Percentiles rank a stretch among this genome's conserved stretches.
Conservation (phyloP, 2,888 invertebrate species). For the Heliconius aoede region DNA sequence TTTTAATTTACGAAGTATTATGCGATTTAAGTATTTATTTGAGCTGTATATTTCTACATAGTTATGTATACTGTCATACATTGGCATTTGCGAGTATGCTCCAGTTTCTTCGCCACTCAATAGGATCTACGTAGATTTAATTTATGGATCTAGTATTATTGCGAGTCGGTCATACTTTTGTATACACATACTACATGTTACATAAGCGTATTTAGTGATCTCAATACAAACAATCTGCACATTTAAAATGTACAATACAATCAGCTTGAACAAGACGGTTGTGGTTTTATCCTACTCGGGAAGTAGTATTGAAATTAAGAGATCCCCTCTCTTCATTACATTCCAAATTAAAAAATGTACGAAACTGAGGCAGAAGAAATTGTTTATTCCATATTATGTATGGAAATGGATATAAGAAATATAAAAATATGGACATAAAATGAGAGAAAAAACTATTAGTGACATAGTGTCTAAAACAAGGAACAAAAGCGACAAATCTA, state of each 20-base stretch:
- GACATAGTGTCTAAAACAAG: too few relatives aligned
- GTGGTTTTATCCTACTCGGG: neutral
- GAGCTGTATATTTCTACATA: conserved; percentile 24
- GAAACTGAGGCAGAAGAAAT: too few relatives aligned
- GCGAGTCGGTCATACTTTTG: neutral
- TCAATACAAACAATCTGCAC: neutral
- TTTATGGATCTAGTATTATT: conserved; percentile 22
- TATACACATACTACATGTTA: conserved; percentile 9
- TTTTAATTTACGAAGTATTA: conserved; percentile 30
- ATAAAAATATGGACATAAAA: too few relatives aligned
- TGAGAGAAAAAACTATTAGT: too few relatives aligned
- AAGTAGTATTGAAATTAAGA: neutral
- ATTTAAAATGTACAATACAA: neutral
- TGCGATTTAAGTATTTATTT: conserved; percentile 17
- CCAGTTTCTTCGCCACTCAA: neutral
- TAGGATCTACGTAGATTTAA: conserved; percentile 10
- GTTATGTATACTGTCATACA: conserved; percentile 21
- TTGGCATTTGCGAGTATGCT: conserved; percentile 6
- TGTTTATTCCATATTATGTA: too few relatives aligned
- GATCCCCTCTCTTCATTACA: neutral
- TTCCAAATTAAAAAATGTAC: neutral
- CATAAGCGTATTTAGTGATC: neutral
- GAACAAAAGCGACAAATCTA: neutral
- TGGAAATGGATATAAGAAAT: too few relatives aligned
- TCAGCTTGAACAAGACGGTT: neutral